Evolutionary conservation across 2,888 invertebrate genomes (phyloP).

Genomic region (Plebejus argus): DNA sequence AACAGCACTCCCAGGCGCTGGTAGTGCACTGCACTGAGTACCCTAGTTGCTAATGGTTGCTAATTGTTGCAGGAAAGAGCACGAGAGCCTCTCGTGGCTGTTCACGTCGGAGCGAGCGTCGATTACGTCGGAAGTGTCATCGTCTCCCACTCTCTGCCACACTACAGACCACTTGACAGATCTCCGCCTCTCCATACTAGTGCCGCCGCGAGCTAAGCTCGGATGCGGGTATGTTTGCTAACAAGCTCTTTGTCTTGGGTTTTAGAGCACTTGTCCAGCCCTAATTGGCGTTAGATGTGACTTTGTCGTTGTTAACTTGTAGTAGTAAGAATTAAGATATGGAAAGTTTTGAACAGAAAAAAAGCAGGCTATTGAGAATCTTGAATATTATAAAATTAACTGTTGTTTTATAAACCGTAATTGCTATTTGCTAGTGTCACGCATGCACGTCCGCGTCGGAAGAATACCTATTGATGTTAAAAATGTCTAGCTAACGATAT

Average conservation of each 20-base stretch:
- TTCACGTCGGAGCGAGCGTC: slow-evolving; percentile 84
- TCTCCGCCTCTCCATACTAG: slow-evolving; percentile 87
- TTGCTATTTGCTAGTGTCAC: too few species aligned
- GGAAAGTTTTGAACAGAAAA: background rate
- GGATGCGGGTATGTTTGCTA: slow-evolving; percentile 85
- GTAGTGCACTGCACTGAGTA: background rate
- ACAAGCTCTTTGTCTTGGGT: background rate
- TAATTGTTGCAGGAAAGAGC: slow-evolving; percentile 81
- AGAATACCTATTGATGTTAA: too few species aligned
- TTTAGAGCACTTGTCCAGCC: background rate
- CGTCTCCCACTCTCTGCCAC: slow-evolving; percentile 71
- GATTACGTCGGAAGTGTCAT: slow-evolving; percentile 78
- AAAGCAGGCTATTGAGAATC: too few species aligned
- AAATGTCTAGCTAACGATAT: too few species aligned
- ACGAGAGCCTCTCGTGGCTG: slow-evolving; percentile 92
- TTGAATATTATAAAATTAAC: too few species aligned
- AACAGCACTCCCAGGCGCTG: too few species aligned
- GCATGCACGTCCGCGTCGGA: too few species aligned
- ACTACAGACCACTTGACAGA: slow-evolving; percentile 77
- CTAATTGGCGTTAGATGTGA: background rate
- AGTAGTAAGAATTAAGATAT: too few species aligned
- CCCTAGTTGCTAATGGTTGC: background rate
- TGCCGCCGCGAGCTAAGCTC: slow-evolving; percentile 90
- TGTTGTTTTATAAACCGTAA: too few species aligned
- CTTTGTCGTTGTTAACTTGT: background rate